Conservation (phyloP, 1,140 invertebrate genomes). For the Drosophila pachea region DNA sequence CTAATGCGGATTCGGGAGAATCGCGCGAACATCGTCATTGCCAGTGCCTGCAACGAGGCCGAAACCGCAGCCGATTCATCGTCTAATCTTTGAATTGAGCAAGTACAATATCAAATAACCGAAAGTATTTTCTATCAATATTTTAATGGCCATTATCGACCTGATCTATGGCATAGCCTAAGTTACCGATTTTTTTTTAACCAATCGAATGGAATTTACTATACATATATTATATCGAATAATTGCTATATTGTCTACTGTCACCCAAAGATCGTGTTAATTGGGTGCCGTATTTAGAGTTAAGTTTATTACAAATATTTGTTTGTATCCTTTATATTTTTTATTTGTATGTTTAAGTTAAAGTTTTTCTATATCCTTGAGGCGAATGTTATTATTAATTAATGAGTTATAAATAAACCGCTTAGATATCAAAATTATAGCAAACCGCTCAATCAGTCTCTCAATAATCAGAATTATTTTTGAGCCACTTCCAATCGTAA, state of each 20-base stretch:
- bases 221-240: too few species aligned
- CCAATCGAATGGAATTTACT: too few species aligned
- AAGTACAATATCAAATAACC: background rate
- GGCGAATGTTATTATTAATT: too few species aligned
- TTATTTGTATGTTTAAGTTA: background rate
- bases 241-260: too few species aligned
- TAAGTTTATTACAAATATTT: background rate
- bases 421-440: too few species aligned
- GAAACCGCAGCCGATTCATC: slow-evolving; percentile 75
- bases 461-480: too few species aligned
- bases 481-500: too few species aligned
- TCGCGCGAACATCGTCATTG: slow-evolving; percentile 3
- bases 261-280: background rate
- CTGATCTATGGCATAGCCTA: background rate
- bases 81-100: slow-evolving; percentile 58
- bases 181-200: slow-evolving; percentile 5
- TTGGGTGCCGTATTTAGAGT: background rate
- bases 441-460: too few species aligned
- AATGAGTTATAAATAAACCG: too few species aligned
- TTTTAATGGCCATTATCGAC: slow-evolving; percentile 5
- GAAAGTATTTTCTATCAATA: slow-evolving; percentile 13
- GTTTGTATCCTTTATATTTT: slow-evolving; percentile 2
- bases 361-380: background rate
- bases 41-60: slow-evolving; percentile 48
- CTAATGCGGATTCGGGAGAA: slow-evolving; percentile 48